Evolutionary conservation across 2,113 vertebrate genomes (phyloP).

Genomic region (Synodontis membranacea): DNA sequence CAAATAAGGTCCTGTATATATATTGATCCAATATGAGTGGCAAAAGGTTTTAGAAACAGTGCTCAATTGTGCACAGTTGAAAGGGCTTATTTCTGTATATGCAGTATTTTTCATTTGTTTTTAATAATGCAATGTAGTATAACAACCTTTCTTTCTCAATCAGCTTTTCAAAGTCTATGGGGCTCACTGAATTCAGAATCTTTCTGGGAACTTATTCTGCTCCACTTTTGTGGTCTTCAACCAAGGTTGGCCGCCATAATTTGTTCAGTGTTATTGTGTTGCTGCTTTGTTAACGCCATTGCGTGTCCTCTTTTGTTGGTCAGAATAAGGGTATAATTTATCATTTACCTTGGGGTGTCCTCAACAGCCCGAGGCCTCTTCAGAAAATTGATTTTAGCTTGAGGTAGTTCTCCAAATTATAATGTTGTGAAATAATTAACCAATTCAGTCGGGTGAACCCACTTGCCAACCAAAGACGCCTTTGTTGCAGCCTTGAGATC

Average conservation of each 20-base stretch:
- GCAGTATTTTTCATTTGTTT: constrained; percentile 16
- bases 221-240: constrained; percentile 50
- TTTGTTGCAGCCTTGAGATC: constrained; percentile 16
- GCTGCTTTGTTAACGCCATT: constrained; percentile 29
- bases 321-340: constrained; percentile 32
- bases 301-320: constrained; percentile 28
- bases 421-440: constrained; percentile 56
- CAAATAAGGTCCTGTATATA: constrained; percentile 22
- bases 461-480: background rate
- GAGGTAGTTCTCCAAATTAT: constrained; percentile 58
- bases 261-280: constrained; percentile 37
- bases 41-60: constrained; percentile 1
- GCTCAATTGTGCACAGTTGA: background rate
- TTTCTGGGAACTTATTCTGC: constrained; percentile 15
- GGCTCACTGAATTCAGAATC: background rate
- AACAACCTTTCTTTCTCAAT: constrained; percentile 12
- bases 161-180: background rate
- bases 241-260: constrained; percentile 63
- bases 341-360: constrained; percentile 66
- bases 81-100: background rate
- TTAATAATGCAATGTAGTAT: constrained; percentile 18
- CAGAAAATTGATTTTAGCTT: constrained; percentile 59
- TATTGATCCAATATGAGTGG: background rate
- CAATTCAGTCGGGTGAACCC: constrained; percentile 51
- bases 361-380: constrained; percentile 51